phyloP scores from a whole-genome alignment of 2,888 invertebrate genomes.

The Notodonta ziczac region DNA sequence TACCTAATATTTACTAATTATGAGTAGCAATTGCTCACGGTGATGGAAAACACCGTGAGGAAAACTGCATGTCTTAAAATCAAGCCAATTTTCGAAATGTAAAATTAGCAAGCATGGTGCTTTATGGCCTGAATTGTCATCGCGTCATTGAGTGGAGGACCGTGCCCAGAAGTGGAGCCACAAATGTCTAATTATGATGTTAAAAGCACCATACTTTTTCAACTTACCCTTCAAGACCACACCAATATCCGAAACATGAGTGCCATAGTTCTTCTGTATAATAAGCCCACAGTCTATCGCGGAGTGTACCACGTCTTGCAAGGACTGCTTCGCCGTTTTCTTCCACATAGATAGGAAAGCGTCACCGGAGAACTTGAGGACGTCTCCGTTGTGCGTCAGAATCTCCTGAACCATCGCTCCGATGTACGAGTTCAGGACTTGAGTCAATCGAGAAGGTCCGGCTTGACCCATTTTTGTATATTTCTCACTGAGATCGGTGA shows the following conservation, averaged over 20 bases:
- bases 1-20: no score
- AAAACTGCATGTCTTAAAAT: no score
- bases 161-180: no score
- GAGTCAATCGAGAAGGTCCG: constrained; percentile 88
- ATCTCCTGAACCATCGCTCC: constrained; percentile 89
- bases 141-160: no score
- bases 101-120: no score
- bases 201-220: no score
- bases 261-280: constrained; percentile 87
- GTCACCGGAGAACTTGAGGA: constrained; percentile 88
- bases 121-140: no score
- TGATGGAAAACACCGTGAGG: no score
- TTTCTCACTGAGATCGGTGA: constrained; percentile 87
- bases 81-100: no score
- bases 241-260: constrained; percentile 85
- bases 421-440: constrained; percentile 88
- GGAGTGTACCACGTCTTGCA: constrained; percentile 86
- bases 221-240: constrained; percentile 83
- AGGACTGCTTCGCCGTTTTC: constrained; percentile 73
- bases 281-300: constrained; percentile 88
- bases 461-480: constrained; percentile 87
- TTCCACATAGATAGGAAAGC: constrained; percentile 89
- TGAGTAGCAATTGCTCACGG: no score
- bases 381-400: constrained; percentile 86
- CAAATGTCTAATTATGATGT: no score